Conservation (phyloP, 2,888 invertebrate species). For the Eudasyphora cyanicolor region DNA sequence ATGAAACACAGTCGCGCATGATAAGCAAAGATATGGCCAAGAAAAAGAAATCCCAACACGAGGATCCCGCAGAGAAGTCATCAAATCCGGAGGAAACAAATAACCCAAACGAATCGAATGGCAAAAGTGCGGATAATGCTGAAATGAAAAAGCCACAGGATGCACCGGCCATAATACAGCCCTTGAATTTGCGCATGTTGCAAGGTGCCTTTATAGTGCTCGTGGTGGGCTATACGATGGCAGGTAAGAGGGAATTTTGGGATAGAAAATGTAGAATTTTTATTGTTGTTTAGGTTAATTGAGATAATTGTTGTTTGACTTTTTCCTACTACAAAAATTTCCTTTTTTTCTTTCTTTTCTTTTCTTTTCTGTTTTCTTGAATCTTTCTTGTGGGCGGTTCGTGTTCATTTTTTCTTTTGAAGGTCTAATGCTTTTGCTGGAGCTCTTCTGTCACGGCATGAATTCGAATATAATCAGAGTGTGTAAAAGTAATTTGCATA, state of each 20-base stretch:
- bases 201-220: constrained; percentile 88
- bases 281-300: constrained; percentile 3
- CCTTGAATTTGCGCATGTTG: constrained; percentile 86
- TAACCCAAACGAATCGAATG: constrained; percentile 63
- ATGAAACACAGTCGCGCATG: constrained; percentile 85
- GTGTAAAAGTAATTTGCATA: constrained; percentile 63
- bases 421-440: constrained; percentile 71
- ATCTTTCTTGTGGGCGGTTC: not conserved
- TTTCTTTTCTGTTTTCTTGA: constrained; percentile 1
- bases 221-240: constrained; percentile 83
- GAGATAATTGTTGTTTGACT: constrained; percentile 10
- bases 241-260: constrained; percentile 74
- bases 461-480: constrained; percentile 64
- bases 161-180: constrained; percentile 80
- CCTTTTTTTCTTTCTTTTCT: constrained; percentile 25
- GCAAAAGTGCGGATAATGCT: constrained; percentile 61
- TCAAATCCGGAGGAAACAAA: constrained; percentile 67
- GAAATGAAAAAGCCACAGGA: constrained; percentile 66
- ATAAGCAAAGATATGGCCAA: constrained; percentile 72
- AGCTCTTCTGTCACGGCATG: constrained; percentile 70
- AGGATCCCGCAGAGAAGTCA: constrained; percentile 16
- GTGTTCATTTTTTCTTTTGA: constrained; percentile 29
- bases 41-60: constrained; percentile 36
- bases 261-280: not conserved
- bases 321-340: constrained; percentile 10